Conservation (phyloP, 2,888 invertebrate species). For the Dryobota labecula region DNA sequence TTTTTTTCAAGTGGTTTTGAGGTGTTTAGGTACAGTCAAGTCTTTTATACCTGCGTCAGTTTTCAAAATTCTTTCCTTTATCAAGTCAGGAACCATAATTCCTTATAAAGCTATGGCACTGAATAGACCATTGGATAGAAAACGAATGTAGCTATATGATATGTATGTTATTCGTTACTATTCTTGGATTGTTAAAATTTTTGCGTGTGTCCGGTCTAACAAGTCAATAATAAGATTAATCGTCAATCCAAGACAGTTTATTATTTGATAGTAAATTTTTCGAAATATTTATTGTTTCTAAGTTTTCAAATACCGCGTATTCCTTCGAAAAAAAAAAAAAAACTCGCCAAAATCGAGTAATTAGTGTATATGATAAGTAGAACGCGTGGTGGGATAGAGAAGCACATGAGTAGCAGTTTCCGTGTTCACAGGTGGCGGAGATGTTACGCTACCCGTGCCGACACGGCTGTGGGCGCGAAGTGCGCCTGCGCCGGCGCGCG, state of each 20-base stretch:
- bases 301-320: neutral
- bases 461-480: slow-evolving; percentile 87
- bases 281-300: neutral
- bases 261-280: neutral
- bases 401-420: slow-evolving; percentile 21
- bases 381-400: neutral
- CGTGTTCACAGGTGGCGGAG: slow-evolving; percentile 83
- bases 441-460: slow-evolving; percentile 89
- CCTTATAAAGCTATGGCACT: neutral
- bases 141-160: too few relatives aligned
- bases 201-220: too few relatives aligned
- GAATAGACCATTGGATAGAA: neutral
- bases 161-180: neutral
- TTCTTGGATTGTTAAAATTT: neutral
- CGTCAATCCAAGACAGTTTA: neutral
- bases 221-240: neutral
- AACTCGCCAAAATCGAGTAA: too few relatives aligned
- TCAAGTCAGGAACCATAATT: too few relatives aligned
- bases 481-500: slow-evolving; percentile 83
- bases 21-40: neutral
- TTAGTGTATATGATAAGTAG: neutral
- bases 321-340: neutral
- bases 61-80: neutral
- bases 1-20: neutral
- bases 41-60: neutral